A percentile compares a stretch with the other conserved stretches of the same genome.
These are phyloP conservation scores for Ciconia boyciana DNA, from an alignment of 2,113 vertebrate species.

Conservation along the genomic window DNA sequence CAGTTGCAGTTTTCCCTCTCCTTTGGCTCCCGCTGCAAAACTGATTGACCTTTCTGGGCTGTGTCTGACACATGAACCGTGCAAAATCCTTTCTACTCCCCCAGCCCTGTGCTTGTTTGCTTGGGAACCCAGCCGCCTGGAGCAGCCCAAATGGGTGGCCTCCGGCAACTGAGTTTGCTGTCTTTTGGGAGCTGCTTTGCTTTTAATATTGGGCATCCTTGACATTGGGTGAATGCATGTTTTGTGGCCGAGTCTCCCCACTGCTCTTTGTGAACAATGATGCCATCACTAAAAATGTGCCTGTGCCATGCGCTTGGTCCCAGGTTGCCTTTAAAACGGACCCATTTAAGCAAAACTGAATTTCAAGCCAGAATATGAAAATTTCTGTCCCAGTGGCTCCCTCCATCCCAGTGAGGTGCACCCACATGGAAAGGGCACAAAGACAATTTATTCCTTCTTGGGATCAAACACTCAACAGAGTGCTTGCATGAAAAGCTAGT, in stretches of 20 bases:
- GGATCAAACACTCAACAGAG: background rate
- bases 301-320: accelerated
- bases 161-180: background rate
- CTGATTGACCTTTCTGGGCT: constrained; percentile 52
- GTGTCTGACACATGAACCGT: constrained; percentile 47
- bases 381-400: background rate
- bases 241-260: background rate
- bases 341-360: background rate
- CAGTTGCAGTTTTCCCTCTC: constrained; percentile 4
- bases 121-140: background rate
- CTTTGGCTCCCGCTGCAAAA: constrained; percentile 33
- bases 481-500: background rate
- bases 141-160: constrained; percentile 1
- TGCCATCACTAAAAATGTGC: background rate
- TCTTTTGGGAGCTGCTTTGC: background rate
- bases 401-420: background rate
- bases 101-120: background rate
- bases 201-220: background rate
- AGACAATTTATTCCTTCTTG: background rate
- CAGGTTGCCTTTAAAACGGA: background rate
- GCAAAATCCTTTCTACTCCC: constrained; percentile 46
- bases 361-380: background rate
- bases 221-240: background rate
- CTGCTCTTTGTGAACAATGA: background rate
- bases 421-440: background rate